Conservation (phyloP, 2,797 vertebrate genomes). For the Typhlichthys eigenmanni region DNA sequence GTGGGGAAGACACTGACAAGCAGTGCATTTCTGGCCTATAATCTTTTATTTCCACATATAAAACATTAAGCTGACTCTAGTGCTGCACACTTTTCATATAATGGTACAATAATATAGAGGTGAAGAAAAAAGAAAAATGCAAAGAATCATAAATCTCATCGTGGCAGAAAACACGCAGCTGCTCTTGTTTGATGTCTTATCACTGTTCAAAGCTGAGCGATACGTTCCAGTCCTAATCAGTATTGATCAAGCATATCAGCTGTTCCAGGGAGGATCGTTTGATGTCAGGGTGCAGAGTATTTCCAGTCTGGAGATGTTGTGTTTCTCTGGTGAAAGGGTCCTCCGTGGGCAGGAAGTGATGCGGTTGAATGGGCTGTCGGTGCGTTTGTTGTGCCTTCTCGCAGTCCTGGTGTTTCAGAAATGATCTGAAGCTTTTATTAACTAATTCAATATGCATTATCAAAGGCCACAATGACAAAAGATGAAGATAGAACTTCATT, state of each 20-base stretch:
- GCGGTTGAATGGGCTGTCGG: not conserved
- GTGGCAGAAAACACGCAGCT: conserved; percentile 18
- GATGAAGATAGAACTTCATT: conserved; percentile 64
- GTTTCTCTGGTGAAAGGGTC: no score
- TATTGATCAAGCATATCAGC: conserved; percentile 17
- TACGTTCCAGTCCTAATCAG: conserved; percentile 35
- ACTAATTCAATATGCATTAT: conserved; percentile 49
- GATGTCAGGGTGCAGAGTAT: no score
- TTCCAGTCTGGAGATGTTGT: no score
- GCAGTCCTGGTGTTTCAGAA: conserved; percentile 37
- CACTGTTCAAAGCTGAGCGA: conserved; percentile 15
- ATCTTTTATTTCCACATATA: no score
- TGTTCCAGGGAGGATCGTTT: not conserved
- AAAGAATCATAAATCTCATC: no score
- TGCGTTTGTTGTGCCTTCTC: not conserved
- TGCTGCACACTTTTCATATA: no score
- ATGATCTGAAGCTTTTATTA: conserved; percentile 56
- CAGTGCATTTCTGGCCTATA: no score
- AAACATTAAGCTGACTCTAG: no score
- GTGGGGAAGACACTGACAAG: no score
- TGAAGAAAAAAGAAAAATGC: no score
- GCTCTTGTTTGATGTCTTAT: conserved; percentile 43
- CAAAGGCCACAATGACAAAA: conserved; percentile 65
- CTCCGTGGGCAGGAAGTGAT: no score
- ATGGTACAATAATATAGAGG: no score